phyloP scores from a whole-genome alignment of 1,140 invertebrate genomes.

The Drosophila malerkotliana region DNA sequence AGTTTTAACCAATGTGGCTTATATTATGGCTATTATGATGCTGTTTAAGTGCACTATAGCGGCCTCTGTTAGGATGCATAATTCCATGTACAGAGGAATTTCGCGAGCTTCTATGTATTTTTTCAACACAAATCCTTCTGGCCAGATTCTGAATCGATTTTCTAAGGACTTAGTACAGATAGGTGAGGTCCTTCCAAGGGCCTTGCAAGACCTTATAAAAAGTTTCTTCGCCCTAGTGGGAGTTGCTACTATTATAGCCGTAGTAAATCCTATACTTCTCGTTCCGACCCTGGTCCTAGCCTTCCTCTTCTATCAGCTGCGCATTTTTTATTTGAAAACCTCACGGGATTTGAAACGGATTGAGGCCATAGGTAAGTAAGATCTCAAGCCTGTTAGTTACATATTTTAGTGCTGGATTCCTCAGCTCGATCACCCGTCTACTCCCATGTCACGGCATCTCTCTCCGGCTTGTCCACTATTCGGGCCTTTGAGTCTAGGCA shows the following conservation, averaged over 20 bases:
- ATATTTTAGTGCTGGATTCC: neutral
- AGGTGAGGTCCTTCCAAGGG: slow-evolving; percentile 90
- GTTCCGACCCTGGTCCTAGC: slow-evolving; percentile 89
- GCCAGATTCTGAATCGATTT: slow-evolving; percentile 91
- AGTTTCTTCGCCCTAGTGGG: slow-evolving; percentile 89
- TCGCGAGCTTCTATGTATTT: slow-evolving; percentile 91
- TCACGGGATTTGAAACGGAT: slow-evolving; percentile 94
- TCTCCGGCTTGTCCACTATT: slow-evolving; percentile 96
- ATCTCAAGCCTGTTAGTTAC: neutral
- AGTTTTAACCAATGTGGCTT: slow-evolving; percentile 85
- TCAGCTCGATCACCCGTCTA: slow-evolving; percentile 92
- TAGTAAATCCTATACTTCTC: slow-evolving; percentile 91
- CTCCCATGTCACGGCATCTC: slow-evolving; percentile 94
- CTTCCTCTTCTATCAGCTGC: slow-evolving; percentile 90
- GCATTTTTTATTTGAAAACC: slow-evolving; percentile 92
- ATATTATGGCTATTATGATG: slow-evolving; percentile 88
- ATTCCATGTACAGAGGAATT: slow-evolving; percentile 91
- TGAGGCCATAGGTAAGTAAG: slow-evolving; percentile 93
- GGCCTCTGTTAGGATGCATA: slow-evolving; percentile 90
- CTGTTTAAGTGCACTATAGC: slow-evolving; percentile 88
- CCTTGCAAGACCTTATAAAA: no score
- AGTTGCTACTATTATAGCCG: slow-evolving; percentile 90
- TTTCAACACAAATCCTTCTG: slow-evolving; percentile 92
- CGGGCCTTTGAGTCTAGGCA: slow-evolving; percentile 92
- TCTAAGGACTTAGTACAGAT: slow-evolving; percentile 94